Evolutionary conservation across 2,113 vertebrate species (phyloP).

Genomic region (Junco hyemalis): DNA sequence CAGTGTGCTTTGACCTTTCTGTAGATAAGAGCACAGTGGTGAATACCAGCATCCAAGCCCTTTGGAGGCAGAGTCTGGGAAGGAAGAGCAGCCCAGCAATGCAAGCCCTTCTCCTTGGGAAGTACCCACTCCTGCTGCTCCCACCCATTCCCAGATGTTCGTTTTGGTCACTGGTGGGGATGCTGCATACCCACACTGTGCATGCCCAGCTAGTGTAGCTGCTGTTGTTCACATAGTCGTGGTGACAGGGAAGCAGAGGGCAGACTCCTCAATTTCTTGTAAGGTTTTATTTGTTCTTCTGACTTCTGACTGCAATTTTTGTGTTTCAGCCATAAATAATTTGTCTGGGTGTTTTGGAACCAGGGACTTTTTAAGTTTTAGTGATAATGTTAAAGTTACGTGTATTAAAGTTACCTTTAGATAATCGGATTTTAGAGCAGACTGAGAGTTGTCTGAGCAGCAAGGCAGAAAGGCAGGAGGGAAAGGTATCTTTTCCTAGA

Average conservation of each 20-base stretch:
- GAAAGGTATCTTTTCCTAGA: background rate
- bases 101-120: background rate
- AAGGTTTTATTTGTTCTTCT: slow-evolving; percentile 40
- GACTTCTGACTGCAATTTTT: slow-evolving; percentile 6
- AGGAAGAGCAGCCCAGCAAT: background rate
- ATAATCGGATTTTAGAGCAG: background rate
- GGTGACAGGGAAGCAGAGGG: background rate
- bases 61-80: background rate
- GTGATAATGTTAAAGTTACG: too few species aligned
- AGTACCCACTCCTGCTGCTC: background rate
- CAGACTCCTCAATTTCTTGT: slow-evolving; percentile 28
- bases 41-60: background rate
- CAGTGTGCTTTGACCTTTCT: background rate
- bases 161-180: background rate
- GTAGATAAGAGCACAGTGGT: background rate
- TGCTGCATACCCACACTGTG: background rate
- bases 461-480: background rate
- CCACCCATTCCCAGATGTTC: background rate
- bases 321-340: slow-evolving; percentile 19
- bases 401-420: background rate
- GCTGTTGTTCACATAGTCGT: background rate
- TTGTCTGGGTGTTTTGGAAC: background rate
- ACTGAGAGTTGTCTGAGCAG: background rate
- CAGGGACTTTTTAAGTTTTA: background rate
- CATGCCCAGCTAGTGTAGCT: background rate